Conservation (phyloP, 2,113 vertebrate species). For the Chaetops frenatus region DNA sequence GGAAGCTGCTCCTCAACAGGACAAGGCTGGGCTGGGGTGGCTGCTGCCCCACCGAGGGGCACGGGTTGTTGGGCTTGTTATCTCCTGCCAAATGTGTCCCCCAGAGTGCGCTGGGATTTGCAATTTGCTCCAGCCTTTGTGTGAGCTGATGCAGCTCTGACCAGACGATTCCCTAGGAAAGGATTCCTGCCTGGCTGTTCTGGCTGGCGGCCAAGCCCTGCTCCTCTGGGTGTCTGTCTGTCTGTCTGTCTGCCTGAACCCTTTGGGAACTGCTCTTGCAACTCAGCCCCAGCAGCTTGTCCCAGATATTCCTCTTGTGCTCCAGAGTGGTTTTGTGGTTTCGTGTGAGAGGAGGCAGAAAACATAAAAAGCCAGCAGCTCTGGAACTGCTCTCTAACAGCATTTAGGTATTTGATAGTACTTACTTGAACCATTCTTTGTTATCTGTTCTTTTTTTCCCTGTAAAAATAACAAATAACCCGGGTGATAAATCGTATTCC, state of each 20-base stretch:
- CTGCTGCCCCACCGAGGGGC: background rate
- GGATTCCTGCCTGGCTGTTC: accelerated
- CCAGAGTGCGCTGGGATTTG: background rate
- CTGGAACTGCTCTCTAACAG: background rate
- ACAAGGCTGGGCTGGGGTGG: background rate
- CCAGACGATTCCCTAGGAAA: background rate
- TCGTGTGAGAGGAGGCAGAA: background rate
- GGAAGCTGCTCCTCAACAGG: background rate
- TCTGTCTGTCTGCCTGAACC: background rate
- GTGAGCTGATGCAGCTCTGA: background rate
- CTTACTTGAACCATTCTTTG: background rate
- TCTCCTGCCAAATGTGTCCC: background rate
- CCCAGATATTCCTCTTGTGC: background rate
- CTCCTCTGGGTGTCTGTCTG: background rate
- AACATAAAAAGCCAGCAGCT: background rate
- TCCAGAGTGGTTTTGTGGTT: background rate
- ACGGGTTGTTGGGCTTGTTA: background rate
- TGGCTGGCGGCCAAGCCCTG: background rate
- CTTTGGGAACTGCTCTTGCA: background rate
- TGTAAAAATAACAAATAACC: background rate
- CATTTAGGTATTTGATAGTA: background rate
- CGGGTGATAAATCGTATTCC: background rate
- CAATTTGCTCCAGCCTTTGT: background rate
- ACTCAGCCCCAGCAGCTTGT: background rate
- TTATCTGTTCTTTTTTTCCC: background rate